Base-by-base conservation (phyloP, 2,797 vertebrate species). In the Choloepus didactylus region DNA sequence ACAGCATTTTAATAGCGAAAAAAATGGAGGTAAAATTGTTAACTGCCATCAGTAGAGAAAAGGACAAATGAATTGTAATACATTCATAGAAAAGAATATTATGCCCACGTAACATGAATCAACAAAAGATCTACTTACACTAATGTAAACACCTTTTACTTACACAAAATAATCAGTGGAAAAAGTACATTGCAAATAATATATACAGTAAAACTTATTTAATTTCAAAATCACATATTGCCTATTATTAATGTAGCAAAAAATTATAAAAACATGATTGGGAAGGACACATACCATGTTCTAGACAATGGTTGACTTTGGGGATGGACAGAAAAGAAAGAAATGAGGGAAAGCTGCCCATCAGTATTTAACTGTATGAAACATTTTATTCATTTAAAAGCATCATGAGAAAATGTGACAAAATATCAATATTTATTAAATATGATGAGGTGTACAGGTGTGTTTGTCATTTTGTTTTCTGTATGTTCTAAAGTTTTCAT, bases 161-260 rank as follows among this genome's bases (percentile, higher is more conserved):
- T 29, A 29, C 9, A 77, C 54, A 44, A 94, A 92, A 44, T 62
- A 31, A 1, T 76, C 38, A 94, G 23, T 95, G 16, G 31, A 64
- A 70, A 70, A 87, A 92, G 56, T 15, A 92, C 73, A 41, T n/a
- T 82, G 31, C 51, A 89, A 94, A n/a, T 87, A 5, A 51, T 27
- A 69, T 9, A n/a, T 9, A 54, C 3, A 23, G 60, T n/a, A 76
- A 83, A 27, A 3, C n/a, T 67, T 70, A 29, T 84, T 75, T 70
- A 54, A 60, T 81, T 87, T 86, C 86, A 83, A 95, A 92, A 35
- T 18, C 7, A 46, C 0, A 16, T 16, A 1, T 69, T 85, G 25
- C 54, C 90, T 56, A 80, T 80, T 49, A 18, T 79, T 11, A 2
- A 14, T 59, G 25, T 60, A 46, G 19, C 8, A 5, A 56, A 56